Evolutionary conservation across 37 sponge, comb jelly and placozoan genomes (phyloP).

Genomic region (Spongia lamella): DNA sequence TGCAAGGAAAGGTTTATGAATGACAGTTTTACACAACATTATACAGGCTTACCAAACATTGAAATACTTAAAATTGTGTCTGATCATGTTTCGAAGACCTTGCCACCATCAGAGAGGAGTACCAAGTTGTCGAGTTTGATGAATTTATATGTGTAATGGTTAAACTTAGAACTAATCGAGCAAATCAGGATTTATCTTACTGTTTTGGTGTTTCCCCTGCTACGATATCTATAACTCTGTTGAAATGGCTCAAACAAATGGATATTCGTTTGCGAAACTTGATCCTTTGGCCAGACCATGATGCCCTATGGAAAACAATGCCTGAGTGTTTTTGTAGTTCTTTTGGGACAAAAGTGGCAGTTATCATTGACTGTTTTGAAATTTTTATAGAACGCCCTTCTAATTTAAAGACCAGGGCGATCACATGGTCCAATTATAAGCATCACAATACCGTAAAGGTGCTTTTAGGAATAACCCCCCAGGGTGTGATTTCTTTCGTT

Average conservation of each 20-base stretch:
- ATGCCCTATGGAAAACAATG: slow-evolving; percentile 43
- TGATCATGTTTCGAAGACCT: too few species aligned
- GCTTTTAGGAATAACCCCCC: slow-evolving; percentile 65
- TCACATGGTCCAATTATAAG: slow-evolving; percentile 60
- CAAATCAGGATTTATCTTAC: slow-evolving; percentile 43
- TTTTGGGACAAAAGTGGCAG: slow-evolving; percentile 34
- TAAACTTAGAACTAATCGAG: slow-evolving; percentile 31
- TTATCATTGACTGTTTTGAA: slow-evolving; percentile 79
- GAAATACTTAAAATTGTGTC: too few species aligned
- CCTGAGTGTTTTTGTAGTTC: slow-evolving; percentile 46
- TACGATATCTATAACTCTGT: slow-evolving; percentile 37
- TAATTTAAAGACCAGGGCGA: slow-evolving; percentile 53
- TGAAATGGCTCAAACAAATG: slow-evolving; percentile 21
- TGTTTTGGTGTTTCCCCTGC: slow-evolving; percentile 44
- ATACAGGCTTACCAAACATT: too few species aligned
- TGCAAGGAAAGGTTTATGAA: too few species aligned
- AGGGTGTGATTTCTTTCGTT: slow-evolving; percentile 62
- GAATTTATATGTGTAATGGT: slow-evolving; percentile 45
- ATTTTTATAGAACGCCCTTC: slow-evolving; percentile 59
- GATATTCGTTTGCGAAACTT: slow-evolving; percentile 29
- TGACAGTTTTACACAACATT: too few species aligned
- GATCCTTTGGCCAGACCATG: slow-evolving; percentile 68
- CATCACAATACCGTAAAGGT: slow-evolving; percentile 74
- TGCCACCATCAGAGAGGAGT: too few species aligned
- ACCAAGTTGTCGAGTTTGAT: too few species aligned